A percentile compares a stretch with the other conserved stretches of the same genome.
Evolutionary conservation across 2,113 vertebrate genomes (phyloP).

Genomic region (Sebastes fasciatus): DNA sequence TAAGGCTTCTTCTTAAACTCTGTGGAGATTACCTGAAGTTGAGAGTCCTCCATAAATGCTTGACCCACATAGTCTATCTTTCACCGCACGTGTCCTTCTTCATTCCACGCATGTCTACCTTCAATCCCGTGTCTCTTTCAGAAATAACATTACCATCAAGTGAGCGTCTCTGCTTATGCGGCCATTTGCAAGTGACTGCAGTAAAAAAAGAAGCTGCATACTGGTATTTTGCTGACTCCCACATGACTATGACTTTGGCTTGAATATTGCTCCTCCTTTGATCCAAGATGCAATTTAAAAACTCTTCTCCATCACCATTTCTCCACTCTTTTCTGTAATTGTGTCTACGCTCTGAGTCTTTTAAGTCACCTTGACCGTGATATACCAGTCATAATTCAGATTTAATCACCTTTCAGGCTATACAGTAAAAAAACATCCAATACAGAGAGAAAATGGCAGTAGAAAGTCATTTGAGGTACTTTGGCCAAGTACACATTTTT

Average conservation of each 20-base stretch:
- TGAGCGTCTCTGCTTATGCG: background rate
- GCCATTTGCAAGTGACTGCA: conserved; percentile 5
- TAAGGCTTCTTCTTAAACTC: conserved; percentile 42
- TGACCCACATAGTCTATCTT: conserved; percentile 51
- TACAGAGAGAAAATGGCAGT: conserved; percentile 3
- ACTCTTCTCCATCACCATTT: background rate
- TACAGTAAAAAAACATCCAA: background rate
- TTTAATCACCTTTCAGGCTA: background rate
- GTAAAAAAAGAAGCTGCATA: background rate
- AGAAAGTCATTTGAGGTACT: background rate
- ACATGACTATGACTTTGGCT: background rate
- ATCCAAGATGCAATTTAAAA: background rate
- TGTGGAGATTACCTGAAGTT: conserved; percentile 40
- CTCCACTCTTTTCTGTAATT: background rate
- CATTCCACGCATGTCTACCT: conserved; percentile 9
- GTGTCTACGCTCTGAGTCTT: background rate
- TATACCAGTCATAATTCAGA: conserved; percentile 1
- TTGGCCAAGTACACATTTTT: background rate
- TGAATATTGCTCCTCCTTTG: background rate
- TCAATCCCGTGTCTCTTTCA: background rate
- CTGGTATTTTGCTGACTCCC: conserved; percentile 2
- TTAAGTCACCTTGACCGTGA: conserved; percentile 10
- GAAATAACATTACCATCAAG: conserved; percentile 21
- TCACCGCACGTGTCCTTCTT: conserved; percentile 11
- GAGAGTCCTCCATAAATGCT: conserved; percentile 50